Base-by-base conservation (phyloP, 2,888 invertebrate species). In the Trimorus sp. region DNA sequence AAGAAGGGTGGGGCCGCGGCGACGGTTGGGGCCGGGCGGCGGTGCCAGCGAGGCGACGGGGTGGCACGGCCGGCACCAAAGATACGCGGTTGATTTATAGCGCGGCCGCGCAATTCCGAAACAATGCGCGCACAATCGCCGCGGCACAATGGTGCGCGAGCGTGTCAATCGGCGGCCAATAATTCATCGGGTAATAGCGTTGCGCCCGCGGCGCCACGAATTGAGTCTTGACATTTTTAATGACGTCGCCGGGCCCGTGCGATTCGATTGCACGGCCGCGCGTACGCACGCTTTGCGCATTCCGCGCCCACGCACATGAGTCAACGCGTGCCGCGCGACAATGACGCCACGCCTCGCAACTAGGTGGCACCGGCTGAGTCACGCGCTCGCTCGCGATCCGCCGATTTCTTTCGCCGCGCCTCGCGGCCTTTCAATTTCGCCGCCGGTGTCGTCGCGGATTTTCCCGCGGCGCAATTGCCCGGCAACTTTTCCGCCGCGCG, bases 251-350 rank as follows among this genome's bases (percentile, higher is more conserved):
- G 53, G 68, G 76, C 66, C 15, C 71, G 56, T 58, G 73, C 81
- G 76, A 80, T 71, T 76, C 56, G 73, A 68, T 76, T 68, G 81
- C 53, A 76, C 71, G 75, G 56, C 49, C 58, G 59, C 60, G 79
- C 80, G 80, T 75, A 82, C 83, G 66, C 83, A 87, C 84, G 85
- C 83, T 84, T 83, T 80, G 85, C 81, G 87, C 87, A 90, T 89
- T 87, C 87, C 86, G 59, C 86, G 87, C 89, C 89, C 89, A 89
- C 88, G 89, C 89, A 86, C 86, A 85, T 90, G 90, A 90, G 88
- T 90, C 89, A 90, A 90, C 88, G 85, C 88, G 86, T 88, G 87
- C 84, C 86, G 79, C 36, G 78, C 63, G 84, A 85, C 84, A 84
- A 86, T 85, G 86, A 84, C 83, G 84, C 84, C 83, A 79, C 83